These are phyloP conservation scores for Diadema setosum DNA, from an alignment of 35 echinoderm and acorn worm genomes.

Conservation along the genomic window DNA sequence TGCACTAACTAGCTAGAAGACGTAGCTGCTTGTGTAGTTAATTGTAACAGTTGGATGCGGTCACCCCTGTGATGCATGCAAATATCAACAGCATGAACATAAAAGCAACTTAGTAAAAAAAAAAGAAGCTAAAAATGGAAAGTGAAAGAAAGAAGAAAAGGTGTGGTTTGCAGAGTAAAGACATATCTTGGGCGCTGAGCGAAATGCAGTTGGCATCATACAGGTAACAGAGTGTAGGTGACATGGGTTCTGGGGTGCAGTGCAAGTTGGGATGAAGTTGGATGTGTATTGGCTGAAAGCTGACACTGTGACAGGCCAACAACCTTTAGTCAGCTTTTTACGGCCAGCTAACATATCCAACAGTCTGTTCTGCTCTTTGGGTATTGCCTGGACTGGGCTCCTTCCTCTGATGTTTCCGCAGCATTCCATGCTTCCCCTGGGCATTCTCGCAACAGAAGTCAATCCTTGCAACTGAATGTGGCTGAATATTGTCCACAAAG, in stretches of 20 bases:
- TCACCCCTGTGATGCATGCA: too few relatives aligned
- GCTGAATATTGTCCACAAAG: conserved; percentile 5
- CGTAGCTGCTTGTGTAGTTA: too few relatives aligned
- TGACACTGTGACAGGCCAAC: background rate
- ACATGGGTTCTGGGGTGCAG: background rate
- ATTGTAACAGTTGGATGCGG: too few relatives aligned
- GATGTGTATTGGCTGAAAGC: background rate
- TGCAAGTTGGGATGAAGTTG: background rate
- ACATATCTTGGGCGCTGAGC: background rate
- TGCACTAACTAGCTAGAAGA: too few relatives aligned
- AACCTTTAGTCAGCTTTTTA: background rate
- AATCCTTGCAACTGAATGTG: background rate
- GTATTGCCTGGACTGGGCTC: background rate
- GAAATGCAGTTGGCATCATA: background rate
- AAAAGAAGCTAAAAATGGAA: too few relatives aligned
- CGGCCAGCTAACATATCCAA: background rate
- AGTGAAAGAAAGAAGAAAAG: too few relatives aligned
- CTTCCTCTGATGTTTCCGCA: background rate
- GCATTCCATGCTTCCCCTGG: background rate
- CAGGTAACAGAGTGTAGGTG: background rate
- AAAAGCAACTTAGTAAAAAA: too few relatives aligned
- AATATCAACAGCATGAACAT: too few relatives aligned
- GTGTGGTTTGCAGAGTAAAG: background rate
- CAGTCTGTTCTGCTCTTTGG: background rate
- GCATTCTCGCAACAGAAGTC: background rate